A percentile compares a stretch with the other conserved stretches of the same genome.
Conservation (phyloP, 30 jellyfish, hydroid and myxozoan genomes). For the Aurelia sp. region DNA sequence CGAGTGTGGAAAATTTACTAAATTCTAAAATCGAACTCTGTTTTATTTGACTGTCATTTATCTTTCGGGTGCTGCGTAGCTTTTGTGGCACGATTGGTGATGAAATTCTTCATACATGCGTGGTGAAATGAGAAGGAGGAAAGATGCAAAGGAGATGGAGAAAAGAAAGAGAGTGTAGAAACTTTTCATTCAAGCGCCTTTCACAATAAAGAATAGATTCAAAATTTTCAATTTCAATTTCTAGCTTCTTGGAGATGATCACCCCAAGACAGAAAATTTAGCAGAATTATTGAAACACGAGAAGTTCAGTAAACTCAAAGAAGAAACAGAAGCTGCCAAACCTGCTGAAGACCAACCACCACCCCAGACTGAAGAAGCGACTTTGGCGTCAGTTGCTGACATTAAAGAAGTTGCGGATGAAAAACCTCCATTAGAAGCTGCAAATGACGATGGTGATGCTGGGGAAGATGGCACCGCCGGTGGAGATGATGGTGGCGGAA, state of each 20-base stretch:
- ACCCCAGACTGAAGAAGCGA: constrained; percentile 12
- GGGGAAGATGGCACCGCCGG: constrained; percentile 26
- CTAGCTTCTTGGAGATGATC: constrained; percentile 63
- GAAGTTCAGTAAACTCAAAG: constrained; percentile 33
- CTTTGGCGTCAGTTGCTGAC: constrained; percentile 6
- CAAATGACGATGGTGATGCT: background rate
- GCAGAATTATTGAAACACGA: constrained; percentile 29
- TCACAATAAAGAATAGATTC: background rate
- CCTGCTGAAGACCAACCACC: background rate
- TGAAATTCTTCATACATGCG: too few relatives aligned
- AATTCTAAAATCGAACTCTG: too few relatives aligned
- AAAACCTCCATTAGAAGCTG: background rate
- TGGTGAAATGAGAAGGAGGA: too few relatives aligned
- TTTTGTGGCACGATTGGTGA: too few relatives aligned
- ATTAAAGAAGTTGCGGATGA: background rate
- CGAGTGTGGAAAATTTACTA: too few relatives aligned
- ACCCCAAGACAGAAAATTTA: constrained; percentile 66
- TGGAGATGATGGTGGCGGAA: constrained; percentile 1
- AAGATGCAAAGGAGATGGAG: too few relatives aligned
- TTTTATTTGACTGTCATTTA: too few relatives aligned
- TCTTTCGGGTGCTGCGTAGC: too few relatives aligned
- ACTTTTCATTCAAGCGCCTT: background rate
- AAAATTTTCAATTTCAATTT: background rate
- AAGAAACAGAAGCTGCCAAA: constrained; percentile 30
- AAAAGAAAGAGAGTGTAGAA: too few relatives aligned